A percentile compares a stretch with the other conserved stretches of the same genome.
Conservation (phyloP, 1,140 invertebrate genomes). For the Trichonephila clavata region DNA sequence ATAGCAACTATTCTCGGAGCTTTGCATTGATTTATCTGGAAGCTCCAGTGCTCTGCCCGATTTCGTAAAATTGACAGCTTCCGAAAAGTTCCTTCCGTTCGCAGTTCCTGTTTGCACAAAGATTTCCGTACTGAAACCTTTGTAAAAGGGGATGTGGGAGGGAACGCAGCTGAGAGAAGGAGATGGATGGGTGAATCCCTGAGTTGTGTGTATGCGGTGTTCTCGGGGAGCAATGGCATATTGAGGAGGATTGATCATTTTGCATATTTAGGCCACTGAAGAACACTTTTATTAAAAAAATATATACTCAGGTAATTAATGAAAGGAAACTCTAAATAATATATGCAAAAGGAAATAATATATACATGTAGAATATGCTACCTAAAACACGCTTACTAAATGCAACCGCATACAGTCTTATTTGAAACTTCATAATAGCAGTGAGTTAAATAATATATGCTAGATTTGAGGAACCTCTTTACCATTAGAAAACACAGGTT, state of each 20-base stretch:
- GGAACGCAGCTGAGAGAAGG: background rate
- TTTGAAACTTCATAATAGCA: too few relatives aligned
- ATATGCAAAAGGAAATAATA: too few relatives aligned
- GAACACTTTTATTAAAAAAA: too few relatives aligned
- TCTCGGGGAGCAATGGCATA: conserved; percentile 30
- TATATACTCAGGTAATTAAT: too few relatives aligned
- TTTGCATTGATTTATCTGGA: conserved; percentile 74
- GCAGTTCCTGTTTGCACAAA: conserved; percentile 72
- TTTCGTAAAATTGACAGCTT: conserved; percentile 74
- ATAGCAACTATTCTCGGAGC: conserved; percentile 31
- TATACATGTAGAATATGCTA: too few relatives aligned
- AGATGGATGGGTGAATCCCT: conserved; percentile 11
- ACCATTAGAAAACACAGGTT: too few relatives aligned
- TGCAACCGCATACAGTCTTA: too few relatives aligned
- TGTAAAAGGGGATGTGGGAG: conserved; percentile 36
- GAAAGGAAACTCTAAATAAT: too few relatives aligned
- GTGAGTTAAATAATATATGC: too few relatives aligned
- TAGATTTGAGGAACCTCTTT: too few relatives aligned
- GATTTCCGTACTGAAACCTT: conserved; percentile 60
- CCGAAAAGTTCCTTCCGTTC: conserved; percentile 69
- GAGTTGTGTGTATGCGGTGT: background rate
- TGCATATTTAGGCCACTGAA: background rate
- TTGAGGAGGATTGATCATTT: conserved; percentile 28
- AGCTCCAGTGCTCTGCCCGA: conserved; percentile 10
- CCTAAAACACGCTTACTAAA: too few relatives aligned